Evolutionary conservation across 2,113 vertebrate species (phyloP).

Genomic region (Danionella cerebrum): DNA sequence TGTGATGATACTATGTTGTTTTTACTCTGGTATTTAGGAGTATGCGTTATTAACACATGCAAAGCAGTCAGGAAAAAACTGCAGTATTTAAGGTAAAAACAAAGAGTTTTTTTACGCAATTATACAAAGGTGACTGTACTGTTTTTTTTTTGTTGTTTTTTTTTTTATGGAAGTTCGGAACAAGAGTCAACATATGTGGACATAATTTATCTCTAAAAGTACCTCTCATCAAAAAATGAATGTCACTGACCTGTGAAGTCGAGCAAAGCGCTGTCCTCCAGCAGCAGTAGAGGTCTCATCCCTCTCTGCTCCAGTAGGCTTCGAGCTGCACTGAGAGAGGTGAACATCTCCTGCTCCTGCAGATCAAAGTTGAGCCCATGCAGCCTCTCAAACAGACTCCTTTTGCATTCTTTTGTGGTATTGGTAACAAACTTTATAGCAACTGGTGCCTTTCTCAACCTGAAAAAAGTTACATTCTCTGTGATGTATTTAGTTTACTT

Average conservation of each 20-base stretch:
- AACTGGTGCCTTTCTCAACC: constrained; percentile 71
- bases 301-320: constrained; percentile 77
- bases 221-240: too few relatives aligned
- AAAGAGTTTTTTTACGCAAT: too few relatives aligned
- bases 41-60: too few relatives aligned
- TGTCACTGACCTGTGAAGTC: constrained; percentile 89
- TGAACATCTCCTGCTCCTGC: constrained; percentile 87
- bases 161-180: too few relatives aligned
- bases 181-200: too few relatives aligned
- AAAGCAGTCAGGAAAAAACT: too few relatives aligned
- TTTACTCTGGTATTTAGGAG: too few relatives aligned
- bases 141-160: too few relatives aligned
- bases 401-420: constrained; percentile 91
- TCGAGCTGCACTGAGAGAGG: constrained; percentile 85
- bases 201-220: too few relatives aligned
- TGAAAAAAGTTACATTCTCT: constrained; percentile 37
- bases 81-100: too few relatives aligned
- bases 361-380: constrained; percentile 76
- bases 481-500: background rate
- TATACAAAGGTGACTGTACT: too few relatives aligned
- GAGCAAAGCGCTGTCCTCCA: constrained; percentile 80
- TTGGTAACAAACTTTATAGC: constrained; percentile 89
- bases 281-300: constrained; percentile 79
- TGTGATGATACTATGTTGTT: too few relatives aligned
- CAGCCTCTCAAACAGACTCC: constrained; percentile 74